A percentile compares a stretch with the other conserved stretches of the same genome.
Conservation (phyloP, 2,113 vertebrate genomes). For the Numenius arquata region DNA sequence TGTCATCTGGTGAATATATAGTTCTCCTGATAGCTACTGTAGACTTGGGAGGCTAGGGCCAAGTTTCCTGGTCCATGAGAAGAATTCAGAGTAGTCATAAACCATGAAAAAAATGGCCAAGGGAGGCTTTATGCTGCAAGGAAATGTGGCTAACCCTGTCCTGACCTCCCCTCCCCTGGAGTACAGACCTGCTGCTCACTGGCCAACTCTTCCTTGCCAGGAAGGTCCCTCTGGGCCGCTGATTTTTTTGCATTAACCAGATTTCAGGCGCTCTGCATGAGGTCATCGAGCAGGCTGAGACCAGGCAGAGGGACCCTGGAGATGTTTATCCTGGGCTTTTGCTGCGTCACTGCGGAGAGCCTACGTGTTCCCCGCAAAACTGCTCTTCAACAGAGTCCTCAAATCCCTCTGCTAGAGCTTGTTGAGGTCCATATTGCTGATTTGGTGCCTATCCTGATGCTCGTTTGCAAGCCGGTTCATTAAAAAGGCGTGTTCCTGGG, state of each 20-base stretch:
- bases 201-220: not conserved
- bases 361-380: not conserved
- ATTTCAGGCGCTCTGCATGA: not conserved
- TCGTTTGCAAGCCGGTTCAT: fast-evolving
- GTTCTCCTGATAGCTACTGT: not conserved
- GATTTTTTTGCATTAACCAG: not conserved
- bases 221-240: not conserved
- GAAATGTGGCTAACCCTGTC: not conserved
- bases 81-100: not conserved
- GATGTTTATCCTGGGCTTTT: not conserved
- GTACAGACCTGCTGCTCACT: not conserved
- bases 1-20: not conserved
- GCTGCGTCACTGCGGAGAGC: not conserved
- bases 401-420: not conserved
- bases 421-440: not conserved
- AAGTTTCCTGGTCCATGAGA: not conserved
- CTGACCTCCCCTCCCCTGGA: not conserved
- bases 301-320: not conserved
- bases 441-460: not conserved
- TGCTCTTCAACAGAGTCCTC: not conserved
- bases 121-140: not conserved
- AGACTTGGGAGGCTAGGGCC: not conserved
- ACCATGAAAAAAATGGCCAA: not conserved
- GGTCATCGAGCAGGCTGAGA: not conserved
- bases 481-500: not conserved